Conservation (phyloP, 2,113 vertebrate genomes). For the Oncorhynchus mykiss region DNA sequence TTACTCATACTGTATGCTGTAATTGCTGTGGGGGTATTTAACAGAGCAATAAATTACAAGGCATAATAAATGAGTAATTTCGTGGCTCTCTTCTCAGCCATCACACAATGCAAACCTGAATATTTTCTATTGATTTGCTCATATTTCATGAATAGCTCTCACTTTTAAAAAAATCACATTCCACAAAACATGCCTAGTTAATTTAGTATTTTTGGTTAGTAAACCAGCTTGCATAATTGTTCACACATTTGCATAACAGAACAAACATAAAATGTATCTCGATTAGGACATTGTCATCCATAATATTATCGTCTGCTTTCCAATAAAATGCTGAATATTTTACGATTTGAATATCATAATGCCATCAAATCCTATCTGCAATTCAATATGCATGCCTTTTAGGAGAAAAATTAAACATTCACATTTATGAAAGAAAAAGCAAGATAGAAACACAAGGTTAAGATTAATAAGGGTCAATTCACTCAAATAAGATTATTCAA, state of each 20-base stretch:
- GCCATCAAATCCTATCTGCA: slow-evolving; percentile 15
- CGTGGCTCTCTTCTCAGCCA: slow-evolving; percentile 55
- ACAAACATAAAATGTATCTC: not conserved
- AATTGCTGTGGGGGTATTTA: slow-evolving; percentile 44
- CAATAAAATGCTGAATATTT: slow-evolving; percentile 36
- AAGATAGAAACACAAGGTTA: not conserved
- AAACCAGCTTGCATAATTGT: not conserved
- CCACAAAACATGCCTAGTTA: slow-evolving; percentile 32
- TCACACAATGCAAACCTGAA: slow-evolving; percentile 28
- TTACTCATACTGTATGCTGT: slow-evolving; percentile 12
- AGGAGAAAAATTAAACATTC: no score
- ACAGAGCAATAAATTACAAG: slow-evolving; percentile 45
- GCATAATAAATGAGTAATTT: slow-evolving; percentile 55
- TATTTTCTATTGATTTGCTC: slow-evolving; percentile 42
- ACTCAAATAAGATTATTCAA: slow-evolving; percentile 26
- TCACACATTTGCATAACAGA: not conserved
- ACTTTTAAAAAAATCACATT: not conserved
- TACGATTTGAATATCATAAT: slow-evolving; percentile 11
- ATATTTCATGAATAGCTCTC: slow-evolving; percentile 19
- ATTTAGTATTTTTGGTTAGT: slow-evolving; percentile 21
- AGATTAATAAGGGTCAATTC: slow-evolving; percentile 32
- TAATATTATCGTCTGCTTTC: not conserved
- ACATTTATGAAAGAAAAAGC: no score
- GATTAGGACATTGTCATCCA: not conserved
- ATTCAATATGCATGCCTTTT: not conserved